Base-by-base conservation (phyloP, 2,113 vertebrate species). In the Grallaria varia region DNA sequence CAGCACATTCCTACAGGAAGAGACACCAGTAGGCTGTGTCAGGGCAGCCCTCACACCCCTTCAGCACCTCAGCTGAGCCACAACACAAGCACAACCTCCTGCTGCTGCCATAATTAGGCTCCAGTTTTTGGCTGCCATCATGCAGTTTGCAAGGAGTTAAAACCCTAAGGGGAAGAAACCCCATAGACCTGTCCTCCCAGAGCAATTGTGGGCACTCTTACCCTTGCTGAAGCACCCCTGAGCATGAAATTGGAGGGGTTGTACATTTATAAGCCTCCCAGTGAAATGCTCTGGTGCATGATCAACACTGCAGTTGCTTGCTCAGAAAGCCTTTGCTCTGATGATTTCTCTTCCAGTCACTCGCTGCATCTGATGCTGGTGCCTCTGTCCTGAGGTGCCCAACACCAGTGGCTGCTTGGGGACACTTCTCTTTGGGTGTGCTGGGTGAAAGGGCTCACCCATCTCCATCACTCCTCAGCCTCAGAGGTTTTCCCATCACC, bases 331-430 rank as follows among this genome's bases (percentile, higher is more conserved):
- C 39, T 67, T 69, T 76, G 45, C 53, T 68, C 55, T 55, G 42
- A 18, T 2, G 3, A 55, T 84, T 80, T 62, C 53, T 76, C 33
- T 53, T 78, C 40, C 58, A 8, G 2, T 64, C 14, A 2, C 19
- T 12, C 1, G 0, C 73, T 39, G 23, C 64, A 60, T 66, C 60
- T 52, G 50, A 67, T 0, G 0, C 30, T 1, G 2, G 30, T 47
- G 50, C 64, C 66, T 73, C 60, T 53, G 25, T 56, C 23, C 58
- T 3, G 10, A 50, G 15, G 31, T 56, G 27, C 22, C 19, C 25
- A 19, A 24, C 0, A 0, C 14, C 31, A 71, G 66, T 1, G 3
- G 39, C 52, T 78, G 47, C 45, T 27, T 68, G 16, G 37, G 58
- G 37, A 4, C 22, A 80, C n/a, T 1, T 2, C 31, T 47, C 37